Base-by-base conservation (phyloP, 2,797 vertebrate genomes). In the Hippopotamyrus pictus region DNA sequence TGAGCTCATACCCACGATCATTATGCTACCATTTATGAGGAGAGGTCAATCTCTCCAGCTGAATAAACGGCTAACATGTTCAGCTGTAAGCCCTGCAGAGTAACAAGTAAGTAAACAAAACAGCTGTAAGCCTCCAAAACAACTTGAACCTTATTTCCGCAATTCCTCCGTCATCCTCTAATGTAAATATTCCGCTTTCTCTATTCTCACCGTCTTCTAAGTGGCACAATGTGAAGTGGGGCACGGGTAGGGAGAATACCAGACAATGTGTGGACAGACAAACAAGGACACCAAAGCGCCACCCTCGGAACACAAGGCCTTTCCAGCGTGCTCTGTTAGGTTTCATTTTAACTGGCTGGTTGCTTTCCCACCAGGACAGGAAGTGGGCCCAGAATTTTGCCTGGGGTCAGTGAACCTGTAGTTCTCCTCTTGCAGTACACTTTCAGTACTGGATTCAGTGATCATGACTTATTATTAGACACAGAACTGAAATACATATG, bases 351-450 rank as follows among this genome's bases (percentile, higher is more conserved):
- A 91, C 82, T 86, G 88, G 73, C 53, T 5, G 19, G 73, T 87
- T 88, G 19, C 90, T 22, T 69, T 37, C 69, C 12, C 86, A 88
- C 69, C 83, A 33, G 87, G 92, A 85, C 90, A 93, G 91, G 91
- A 92, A 91, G 90, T 76, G 53, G 62, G 90, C 88, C 88, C 90
- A 83, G 57, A 25, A 73, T 50, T 86, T 73, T n/a, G 65, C 76
- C 69, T 86, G 69, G 88, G 53, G 85, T 88, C 50, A 90, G 82
- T 62, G 86, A 17, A 65, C 90, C 84, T 90, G 89, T 89, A 46
- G 88, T 79, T 88, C 37, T 89, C 84, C 41, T 73, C 50, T 53
- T 84, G 86, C 76, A 2, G 83, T 22, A 8, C 83, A 48, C 48
- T 50, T 85, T 50, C 83, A 85, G 22, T 53, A 19, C 83, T 25